phyloP scores from a whole-genome alignment of 2,797 vertebrate species.

The Heteromormyrus szaboi region DNA sequence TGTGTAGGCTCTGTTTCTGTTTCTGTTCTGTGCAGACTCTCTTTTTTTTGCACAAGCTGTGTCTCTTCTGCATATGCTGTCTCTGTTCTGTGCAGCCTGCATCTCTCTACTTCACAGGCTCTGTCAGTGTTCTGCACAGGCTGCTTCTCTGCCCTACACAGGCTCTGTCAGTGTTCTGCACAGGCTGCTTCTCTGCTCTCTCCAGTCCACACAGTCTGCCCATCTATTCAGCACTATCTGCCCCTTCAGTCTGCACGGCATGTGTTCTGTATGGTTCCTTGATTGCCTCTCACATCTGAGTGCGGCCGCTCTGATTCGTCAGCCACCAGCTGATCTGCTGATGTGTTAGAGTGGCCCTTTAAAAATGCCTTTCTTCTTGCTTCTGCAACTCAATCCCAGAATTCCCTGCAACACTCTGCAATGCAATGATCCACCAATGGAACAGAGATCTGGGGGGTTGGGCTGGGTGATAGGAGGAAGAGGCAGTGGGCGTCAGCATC shows the following conservation, averaged over 20 bases:
- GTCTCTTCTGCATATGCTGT: no score
- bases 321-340: constrained; percentile 64
- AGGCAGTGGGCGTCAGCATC: not conserved
- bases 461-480: not conserved
- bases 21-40: no score
- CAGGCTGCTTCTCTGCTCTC: not conserved
- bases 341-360: constrained; percentile 47
- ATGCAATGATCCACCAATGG: constrained; percentile 76
- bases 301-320: constrained; percentile 20
- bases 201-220: constrained; percentile 32
- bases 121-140: no score
- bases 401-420: constrained; percentile 64
- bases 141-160: no score
- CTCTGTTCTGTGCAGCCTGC: no score
- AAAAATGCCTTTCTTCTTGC: constrained; percentile 62
- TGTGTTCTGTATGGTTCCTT: not conserved
- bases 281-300: not conserved
- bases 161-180: not conserved
- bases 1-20: no score
- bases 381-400: constrained; percentile 76
- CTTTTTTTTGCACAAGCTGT: not conserved
- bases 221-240: not conserved
- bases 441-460: constrained; percentile 21
- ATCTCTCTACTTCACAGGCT: not conserved
- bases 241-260: not conserved